Conservation (phyloP, 2,797 vertebrate species). For the Poeciliopsis presidionis region DNA sequence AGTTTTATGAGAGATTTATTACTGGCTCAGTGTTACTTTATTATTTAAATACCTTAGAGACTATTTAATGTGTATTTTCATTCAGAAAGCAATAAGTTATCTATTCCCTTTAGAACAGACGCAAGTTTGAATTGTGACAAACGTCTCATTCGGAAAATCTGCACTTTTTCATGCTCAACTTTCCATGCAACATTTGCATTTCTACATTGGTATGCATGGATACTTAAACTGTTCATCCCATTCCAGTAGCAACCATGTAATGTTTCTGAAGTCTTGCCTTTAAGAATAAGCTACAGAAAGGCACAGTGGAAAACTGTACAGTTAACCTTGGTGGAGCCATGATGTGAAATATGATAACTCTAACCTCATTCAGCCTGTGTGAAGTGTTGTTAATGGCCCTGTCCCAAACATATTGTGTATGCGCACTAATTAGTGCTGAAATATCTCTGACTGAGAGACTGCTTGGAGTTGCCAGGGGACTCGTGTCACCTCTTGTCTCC, state of each 20-base stretch:
- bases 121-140: not conserved
- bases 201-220: not conserved
- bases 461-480: conserved; percentile 45
- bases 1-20: conserved; percentile 29
- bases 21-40: conserved; percentile 25
- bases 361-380: conserved; percentile 1
- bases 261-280: not conserved
- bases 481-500: conserved; percentile 43
- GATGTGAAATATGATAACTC: conserved; percentile 1
- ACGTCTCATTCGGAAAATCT: conserved; percentile 9
- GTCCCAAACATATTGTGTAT: conserved; percentile 19
- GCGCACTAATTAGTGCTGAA: conserved; percentile 23
- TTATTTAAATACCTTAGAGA: not conserved
- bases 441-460: conserved; percentile 32
- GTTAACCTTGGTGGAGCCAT: conserved; percentile 6
- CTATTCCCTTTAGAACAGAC: not conserved
- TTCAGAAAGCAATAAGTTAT: not conserved
- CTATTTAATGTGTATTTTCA: not conserved
- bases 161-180: not conserved
- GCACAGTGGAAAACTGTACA: conserved; percentile 1
- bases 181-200: conserved; percentile 18
- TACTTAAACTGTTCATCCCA: not conserved
- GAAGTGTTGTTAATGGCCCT: not conserved
- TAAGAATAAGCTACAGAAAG: not conserved
- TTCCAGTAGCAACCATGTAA: not conserved